These are phyloP conservation scores for Dunckerocampus dactyliophorus DNA, from an alignment of 2,113 vertebrate species.

Conservation along the genomic window DNA sequence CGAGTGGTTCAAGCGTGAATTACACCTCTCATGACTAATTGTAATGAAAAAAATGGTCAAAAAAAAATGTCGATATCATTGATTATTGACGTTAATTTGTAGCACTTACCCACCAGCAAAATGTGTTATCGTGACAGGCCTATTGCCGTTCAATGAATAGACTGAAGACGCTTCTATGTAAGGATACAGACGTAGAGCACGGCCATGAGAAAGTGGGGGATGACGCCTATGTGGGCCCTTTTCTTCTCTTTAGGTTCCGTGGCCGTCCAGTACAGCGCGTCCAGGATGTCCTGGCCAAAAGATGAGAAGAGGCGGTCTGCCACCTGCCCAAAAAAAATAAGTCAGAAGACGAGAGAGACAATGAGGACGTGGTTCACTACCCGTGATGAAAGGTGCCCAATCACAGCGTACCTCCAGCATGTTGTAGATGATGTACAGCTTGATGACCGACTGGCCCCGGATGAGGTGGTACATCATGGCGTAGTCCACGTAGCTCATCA, in stretches of 20 bases:
- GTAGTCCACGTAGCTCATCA: slow-evolving; percentile 99
- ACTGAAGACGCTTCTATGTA: too few relatives aligned
- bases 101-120: too few relatives aligned
- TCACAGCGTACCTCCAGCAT: slow-evolving; percentile 88
- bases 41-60: too few relatives aligned
- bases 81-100: too few relatives aligned
- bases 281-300: slow-evolving; percentile 97
- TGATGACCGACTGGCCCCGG: slow-evolving; percentile 97
- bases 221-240: slow-evolving; percentile 93
- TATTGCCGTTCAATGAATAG: too few relatives aligned
- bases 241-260: slow-evolving; percentile 96
- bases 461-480: slow-evolving; percentile 99
- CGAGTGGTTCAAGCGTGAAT: too few relatives aligned
- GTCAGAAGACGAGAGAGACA: background rate
- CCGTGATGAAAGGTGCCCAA: background rate
- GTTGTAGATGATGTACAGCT: slow-evolving; percentile 99
- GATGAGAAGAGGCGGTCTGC: slow-evolving; percentile 98
- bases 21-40: too few relatives aligned
- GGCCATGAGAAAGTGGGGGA: slow-evolving; percentile 97
- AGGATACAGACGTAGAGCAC: slow-evolving; percentile 99
- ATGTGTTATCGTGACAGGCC: too few relatives aligned
- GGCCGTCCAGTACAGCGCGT: slow-evolving; percentile 97
- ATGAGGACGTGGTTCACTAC: background rate
- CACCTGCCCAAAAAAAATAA: slow-evolving; percentile 73
- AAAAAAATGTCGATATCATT: too few relatives aligned